Evolutionary conservation across 2,113 vertebrate species (phyloP), one percentile per base, ranked within the genome.

Genomic region (Passer montanus): DNA sequence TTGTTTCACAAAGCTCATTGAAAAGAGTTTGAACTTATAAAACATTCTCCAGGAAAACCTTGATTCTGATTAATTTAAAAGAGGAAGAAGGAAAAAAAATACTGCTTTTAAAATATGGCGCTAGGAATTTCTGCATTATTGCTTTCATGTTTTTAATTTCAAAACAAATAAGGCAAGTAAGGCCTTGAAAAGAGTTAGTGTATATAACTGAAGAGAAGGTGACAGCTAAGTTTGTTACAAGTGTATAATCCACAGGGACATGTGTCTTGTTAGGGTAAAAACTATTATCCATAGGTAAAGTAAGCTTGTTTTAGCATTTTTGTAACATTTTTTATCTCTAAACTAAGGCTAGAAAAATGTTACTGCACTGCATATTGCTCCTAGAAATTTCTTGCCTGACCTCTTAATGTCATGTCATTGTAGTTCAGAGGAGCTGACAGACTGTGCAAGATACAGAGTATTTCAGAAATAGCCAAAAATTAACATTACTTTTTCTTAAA

Each of bases 41-140:
- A 86, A 31, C 0, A 27, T 35, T 62, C 12, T 77, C 39, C 13
- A 66, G 26, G 23, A 80, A 87, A 35, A 33, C 2, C 3, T 58
- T 12, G 67, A 10, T 56, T 83, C 24, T 46, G 33, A 49, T 52
- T 47, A 6, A n/a, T 76, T 80, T 62, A 9, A 13, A 44, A 79
- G 33, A 31, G 1, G 5, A 60, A 58, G 3, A 1, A 52, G 15
- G 5, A 64, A 66, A 73, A 39, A 44, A 41, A 2, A 0, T 20
- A 9, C 5, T 43, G 4, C 7, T 64, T 86, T 83, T 89, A 13
- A 58, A 93, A 66, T 31, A 46, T 31, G 62, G 3, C 3, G 6
- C 33, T 56, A 52, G 10, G 1, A 66, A 33, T 89, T 77, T 74
- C 49, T 83, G 0, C 13, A 28, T 50, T 78, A 24, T 59, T 60